Conservation (phyloP, 2,113 vertebrate species). For the Petrocephalus zakoni region DNA sequence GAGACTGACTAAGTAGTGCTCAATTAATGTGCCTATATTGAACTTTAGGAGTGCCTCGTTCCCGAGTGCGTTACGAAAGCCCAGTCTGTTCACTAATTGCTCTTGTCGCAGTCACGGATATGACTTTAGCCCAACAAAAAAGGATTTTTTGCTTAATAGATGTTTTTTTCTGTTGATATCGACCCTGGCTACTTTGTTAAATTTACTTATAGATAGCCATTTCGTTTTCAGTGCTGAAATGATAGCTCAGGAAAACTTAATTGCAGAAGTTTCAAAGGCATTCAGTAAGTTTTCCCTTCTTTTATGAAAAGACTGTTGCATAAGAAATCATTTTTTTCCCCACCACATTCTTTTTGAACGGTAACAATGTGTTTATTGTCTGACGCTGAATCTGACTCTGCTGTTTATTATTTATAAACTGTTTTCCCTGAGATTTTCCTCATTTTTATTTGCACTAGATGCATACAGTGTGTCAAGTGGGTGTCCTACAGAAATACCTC, state of each 20-base stretch:
- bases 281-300: neutral
- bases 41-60: neutral
- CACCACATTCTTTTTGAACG: neutral
- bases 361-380: neutral
- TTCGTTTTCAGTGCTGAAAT: neutral
- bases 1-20: neutral
- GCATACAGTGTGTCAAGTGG: neutral
- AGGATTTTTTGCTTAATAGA: neutral
- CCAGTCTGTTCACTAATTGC: neutral
- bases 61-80: neutral
- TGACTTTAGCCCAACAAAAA: neutral
- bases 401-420: neutral
- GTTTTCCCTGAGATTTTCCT: neutral
- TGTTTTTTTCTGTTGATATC: neutral
- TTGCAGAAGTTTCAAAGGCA: neutral
- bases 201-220: neutral
- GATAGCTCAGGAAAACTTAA: neutral
- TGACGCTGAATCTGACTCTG: neutral
- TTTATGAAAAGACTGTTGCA: neutral
- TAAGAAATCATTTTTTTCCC: neutral
- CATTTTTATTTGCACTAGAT: neutral
- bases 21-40: neutral
- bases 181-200: neutral
- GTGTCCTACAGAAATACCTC: neutral
- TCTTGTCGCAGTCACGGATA: neutral